Conservation (phyloP, 1,140 invertebrate genomes). For the Cryptotermes secundus region DNA sequence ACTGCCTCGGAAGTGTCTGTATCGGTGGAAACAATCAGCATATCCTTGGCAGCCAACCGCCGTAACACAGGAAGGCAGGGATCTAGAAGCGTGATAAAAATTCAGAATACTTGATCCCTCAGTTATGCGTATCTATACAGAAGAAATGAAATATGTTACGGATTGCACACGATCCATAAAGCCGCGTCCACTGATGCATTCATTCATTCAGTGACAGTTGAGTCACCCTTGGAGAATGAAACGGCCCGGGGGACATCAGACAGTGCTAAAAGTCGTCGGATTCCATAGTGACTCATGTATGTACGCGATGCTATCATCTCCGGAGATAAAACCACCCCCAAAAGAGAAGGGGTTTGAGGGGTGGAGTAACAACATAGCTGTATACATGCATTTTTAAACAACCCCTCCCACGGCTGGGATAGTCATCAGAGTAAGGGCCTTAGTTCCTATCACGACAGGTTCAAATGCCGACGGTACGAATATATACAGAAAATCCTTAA, state of each 20-base stretch:
- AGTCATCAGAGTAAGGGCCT: too few species aligned
- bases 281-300: slow-evolving; percentile 2
- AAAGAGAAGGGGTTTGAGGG: not conserved
- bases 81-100: not conserved
- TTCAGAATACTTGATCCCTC: not conserved
- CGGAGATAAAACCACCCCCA: slow-evolving; percentile 8
- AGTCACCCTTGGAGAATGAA: not conserved
- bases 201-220: not conserved
- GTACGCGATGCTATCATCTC: not conserved
- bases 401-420: too few species aligned
- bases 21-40: not conserved
- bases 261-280: slow-evolving; percentile 10
- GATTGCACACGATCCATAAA: slow-evolving; percentile 15
- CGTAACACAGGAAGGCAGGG: not conserved
- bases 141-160: not conserved
- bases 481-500: too few species aligned
- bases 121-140: not conserved
- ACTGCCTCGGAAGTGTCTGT: too few species aligned
- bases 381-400: too few species aligned
- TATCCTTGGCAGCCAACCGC: not conserved
- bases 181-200: not conserved
- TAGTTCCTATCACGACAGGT: too few species aligned
- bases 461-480: too few species aligned
- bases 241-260: not conserved
- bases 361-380: not conserved